Evolutionary conservation across 2,888 invertebrate genomes (phyloP), one percentile per base, ranked within the genome.

Genomic region (Automeris io): DNA sequence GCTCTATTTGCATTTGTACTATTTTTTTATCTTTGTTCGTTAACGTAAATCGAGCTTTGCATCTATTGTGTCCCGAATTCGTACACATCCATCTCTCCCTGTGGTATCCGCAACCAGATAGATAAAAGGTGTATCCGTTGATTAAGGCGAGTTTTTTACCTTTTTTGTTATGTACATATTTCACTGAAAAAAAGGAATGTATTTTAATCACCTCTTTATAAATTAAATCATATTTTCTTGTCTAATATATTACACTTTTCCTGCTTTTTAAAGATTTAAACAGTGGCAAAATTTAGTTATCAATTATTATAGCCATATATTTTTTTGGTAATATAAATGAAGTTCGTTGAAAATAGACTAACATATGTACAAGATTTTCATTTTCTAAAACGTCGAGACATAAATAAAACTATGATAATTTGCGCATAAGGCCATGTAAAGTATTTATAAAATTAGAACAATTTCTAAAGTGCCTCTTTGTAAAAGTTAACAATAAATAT

Each of bases 101-200:
- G 7, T 12, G 11, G 9, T 16, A 16, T 4, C 29, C 29, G n/a
- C 16, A 13, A 8, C 16, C 1, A 6, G 12, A 11, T 26, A 2
- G 7, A 18, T 18, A 33, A 21, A 34, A 39, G 2, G 39, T 34
- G 39, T 53, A 57, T 1, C 51, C 52, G 19, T 57, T 40, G 1
- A 56, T n/a, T 3, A 58, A n/a, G 0, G 54, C 46, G 24, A 61
- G 16, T 5, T 43, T 39, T 23, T 44, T 54, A 0, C 55, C 57
- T 4, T 25, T 23, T 6, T 16, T 12, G 11, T 40, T 42, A 22
- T 13, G 26, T 3, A 38, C 33, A 24, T 26, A 43, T 12, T 38
- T 19, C 6, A 44, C 48, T 45, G 45, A 21, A 39, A 39, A 21
- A 16, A 7, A 29, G n/a, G n/a, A 2, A 1, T 3, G 5, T 16